Percentiles rank a stretch among this genome's conserved stretches.
Conservation (phyloP, 2,113 vertebrate genomes). For the Sturnus vulgaris region DNA sequence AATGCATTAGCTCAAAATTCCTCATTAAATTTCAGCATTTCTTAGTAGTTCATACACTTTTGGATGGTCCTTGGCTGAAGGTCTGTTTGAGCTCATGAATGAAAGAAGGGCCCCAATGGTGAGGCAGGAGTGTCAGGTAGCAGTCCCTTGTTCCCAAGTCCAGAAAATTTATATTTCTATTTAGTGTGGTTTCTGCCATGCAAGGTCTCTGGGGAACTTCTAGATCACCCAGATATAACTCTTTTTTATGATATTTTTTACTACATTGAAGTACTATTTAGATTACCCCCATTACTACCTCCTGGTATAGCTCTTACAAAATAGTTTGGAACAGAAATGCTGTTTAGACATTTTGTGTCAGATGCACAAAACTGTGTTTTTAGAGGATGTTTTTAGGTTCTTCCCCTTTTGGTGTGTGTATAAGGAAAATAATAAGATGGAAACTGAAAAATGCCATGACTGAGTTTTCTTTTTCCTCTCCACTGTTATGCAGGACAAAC, state of each 20-base stretch:
- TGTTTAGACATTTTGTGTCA: neutral
- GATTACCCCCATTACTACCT: neutral
- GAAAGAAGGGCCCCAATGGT: neutral
- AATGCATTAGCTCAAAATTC: neutral
- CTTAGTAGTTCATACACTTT: neutral
- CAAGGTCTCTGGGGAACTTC: neutral
- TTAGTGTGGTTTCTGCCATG: neutral
- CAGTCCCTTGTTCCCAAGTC: neutral
- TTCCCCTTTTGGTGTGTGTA: accelerated
- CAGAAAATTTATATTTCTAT: neutral
- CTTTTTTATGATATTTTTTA: neutral
- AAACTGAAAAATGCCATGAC: neutral
- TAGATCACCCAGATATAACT: neutral
- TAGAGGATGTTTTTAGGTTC: neutral
- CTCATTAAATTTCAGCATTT: neutral
- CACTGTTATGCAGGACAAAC: neutral
- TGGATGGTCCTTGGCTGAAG: neutral
- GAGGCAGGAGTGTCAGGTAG: neutral
- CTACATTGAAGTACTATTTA: neutral
- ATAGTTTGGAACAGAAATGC: neutral
- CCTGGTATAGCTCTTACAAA: neutral
- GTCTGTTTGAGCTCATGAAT: neutral
- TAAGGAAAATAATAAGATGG: neutral
- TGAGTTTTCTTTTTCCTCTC: neutral
- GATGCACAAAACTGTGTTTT: neutral